Base-by-base conservation (phyloP, 2,888 invertebrate species). In the Leptopilina myrica region DNA sequence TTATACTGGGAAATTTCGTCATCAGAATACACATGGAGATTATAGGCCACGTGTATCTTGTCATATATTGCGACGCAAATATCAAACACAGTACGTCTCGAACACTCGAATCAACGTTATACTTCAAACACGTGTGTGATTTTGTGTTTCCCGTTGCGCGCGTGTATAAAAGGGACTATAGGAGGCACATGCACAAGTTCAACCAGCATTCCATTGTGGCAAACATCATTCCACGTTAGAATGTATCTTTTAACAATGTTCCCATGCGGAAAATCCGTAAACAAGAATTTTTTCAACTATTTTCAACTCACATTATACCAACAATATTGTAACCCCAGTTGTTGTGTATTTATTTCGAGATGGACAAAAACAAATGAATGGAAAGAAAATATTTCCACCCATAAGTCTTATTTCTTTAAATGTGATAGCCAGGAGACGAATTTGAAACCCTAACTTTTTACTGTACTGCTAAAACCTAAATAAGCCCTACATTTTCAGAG, bases 201-300 rank as follows among this genome's bases (percentile, higher is more conserved):
- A 64, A 7, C 64, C 33, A 65, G 65, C 40, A 40, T 65, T 43
- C 65, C 40, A n/a, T 65, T 65, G 40, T 65, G n/a, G 14, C 65
- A 65, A 65, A 65, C 43, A 64, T 20, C 64, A 65, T 65, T 65
- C 65, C 65, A 40, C 65, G 65, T n/a, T 65, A 40, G n/a, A 14
- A 40, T 64, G n/a, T 65, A 65, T 65, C 40, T 43, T 40, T 65
- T n/a, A n/a, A 65, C n/a, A 64, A 64, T 20, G 3, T 64, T 26
- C 26, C 64, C 49, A 49, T 49, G 49, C 49, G 49, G 49, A 49
- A 49, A 49, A 49, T 49, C 49, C 9, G 49, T 49, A 12, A 49
- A 49, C 49, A 49, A 49, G 49, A 49, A 49, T 49, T 49, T 49
- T 12, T 49, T 12, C 5, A 43, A 49, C 49, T 49, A 49, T 49